These are phyloP conservation scores for Upupa epops DNA, from an alignment of 2,113 vertebrate species.

Conservation along the genomic window DNA sequence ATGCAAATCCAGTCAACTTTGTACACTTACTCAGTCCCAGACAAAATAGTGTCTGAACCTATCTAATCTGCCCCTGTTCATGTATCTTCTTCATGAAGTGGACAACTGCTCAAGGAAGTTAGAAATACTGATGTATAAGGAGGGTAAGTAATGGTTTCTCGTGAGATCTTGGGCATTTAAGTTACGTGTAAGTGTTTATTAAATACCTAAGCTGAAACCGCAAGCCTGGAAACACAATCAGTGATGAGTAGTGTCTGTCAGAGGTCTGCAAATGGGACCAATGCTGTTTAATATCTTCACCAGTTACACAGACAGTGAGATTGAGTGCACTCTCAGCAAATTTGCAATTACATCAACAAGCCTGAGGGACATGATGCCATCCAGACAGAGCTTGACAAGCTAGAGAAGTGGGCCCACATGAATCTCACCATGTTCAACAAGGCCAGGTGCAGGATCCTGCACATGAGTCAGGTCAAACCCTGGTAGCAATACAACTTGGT, in stretches of 20 bases:
- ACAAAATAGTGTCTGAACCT: not conserved
- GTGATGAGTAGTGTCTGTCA: not conserved
- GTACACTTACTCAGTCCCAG: not conserved
- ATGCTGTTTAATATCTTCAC: not conserved
- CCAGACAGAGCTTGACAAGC: not conserved
- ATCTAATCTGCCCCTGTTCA: not conserved
- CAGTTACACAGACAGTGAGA: not conserved
- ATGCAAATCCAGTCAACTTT: not conserved
- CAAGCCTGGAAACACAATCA: not conserved
- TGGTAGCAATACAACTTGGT: not conserved
- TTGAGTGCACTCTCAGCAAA: not conserved
- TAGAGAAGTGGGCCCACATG: rapidly evolving
- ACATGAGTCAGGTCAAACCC: not conserved
- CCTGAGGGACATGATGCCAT: not conserved
- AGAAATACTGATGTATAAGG: not conserved
- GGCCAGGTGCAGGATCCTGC: not conserved
- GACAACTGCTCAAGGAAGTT: not conserved
- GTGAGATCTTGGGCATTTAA: not conserved
- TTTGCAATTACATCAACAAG: not conserved
- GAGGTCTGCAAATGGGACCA: not conserved
- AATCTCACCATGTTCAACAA: not conserved
- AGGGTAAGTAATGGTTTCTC: not conserved
- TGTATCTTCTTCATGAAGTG: not conserved
- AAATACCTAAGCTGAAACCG: not conserved
- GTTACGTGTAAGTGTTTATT: not conserved